phyloP scores from a whole-genome alignment of 2,797 vertebrate species.

The Amblyopsis hoosieri region DNA sequence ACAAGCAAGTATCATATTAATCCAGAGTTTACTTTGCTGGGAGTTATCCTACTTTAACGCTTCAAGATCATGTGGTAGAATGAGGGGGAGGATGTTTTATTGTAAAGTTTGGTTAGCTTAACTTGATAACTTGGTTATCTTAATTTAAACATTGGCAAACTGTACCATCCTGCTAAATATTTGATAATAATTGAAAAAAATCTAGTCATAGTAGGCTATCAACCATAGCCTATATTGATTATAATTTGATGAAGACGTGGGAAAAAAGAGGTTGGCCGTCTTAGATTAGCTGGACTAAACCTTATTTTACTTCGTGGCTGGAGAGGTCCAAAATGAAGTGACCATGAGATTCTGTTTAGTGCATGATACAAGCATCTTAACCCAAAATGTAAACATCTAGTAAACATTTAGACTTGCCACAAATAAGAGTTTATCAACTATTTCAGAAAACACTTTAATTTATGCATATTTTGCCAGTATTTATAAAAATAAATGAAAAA shows the following conservation, averaged over 20 bases:
- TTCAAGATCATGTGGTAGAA: slow-evolving; percentile 25
- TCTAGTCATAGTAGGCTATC: too few species aligned
- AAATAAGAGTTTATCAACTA: slow-evolving; percentile 49
- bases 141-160: background rate
- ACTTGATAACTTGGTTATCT: background rate
- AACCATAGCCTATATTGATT: too few species aligned
- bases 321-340: slow-evolving; percentile 23
- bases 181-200: too few species aligned
- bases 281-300: slow-evolving; percentile 47
- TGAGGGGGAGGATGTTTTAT: too few species aligned
- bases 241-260: slow-evolving; percentile 15
- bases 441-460: slow-evolving; percentile 6
- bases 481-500: background rate
- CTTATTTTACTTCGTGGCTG: slow-evolving; percentile 47
- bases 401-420: slow-evolving; percentile 72
- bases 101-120: too few species aligned
- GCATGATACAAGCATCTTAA: slow-evolving; percentile 70
- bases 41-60: slow-evolving; percentile 20
- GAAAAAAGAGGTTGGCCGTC: slow-evolving; percentile 43
- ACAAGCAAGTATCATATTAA: slow-evolving; percentile 1
- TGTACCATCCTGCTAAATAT: background rate
- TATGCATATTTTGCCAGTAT: too few species aligned
- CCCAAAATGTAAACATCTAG: slow-evolving; percentile 81
- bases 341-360: slow-evolving; percentile 66
- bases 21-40: slow-evolving; percentile 25